Percentiles rank a stretch among this genome's conserved stretches.
phyloP scores from a whole-genome alignment of 2,797 vertebrate genomes.

The Valencia hispanica region DNA sequence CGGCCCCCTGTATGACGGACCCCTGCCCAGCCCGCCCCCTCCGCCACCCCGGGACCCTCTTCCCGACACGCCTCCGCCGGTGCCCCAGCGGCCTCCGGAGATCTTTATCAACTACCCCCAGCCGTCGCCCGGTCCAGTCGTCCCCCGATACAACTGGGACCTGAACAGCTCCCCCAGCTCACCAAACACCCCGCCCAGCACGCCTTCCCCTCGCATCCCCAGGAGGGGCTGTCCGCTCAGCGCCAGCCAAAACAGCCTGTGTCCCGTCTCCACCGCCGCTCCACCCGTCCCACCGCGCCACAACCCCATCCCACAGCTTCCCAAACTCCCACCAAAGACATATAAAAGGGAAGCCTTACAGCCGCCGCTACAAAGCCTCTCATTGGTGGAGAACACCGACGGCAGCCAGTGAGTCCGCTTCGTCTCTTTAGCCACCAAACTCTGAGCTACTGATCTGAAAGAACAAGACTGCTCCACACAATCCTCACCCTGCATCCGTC shows the following conservation, averaged over 20 bases:
- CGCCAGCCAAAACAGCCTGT: conserved; percentile 86
- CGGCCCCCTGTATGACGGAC: conserved; percentile 81
- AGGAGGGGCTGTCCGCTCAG: conserved; percentile 85
- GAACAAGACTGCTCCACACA: conserved; percentile 43
- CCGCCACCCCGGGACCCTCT: conserved; percentile 86
- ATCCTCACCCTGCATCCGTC: conserved; percentile 37
- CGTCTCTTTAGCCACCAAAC: conserved; percentile 20
- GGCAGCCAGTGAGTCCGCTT: conserved; percentile 86
- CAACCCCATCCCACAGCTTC: conserved; percentile 90
- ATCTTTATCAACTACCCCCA: conserved; percentile 97
- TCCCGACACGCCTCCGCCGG: conserved; percentile 89
- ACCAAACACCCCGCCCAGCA: conserved; percentile 83
- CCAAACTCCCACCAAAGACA: conserved; percentile 99
- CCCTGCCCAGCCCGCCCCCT: conserved; percentile 89
- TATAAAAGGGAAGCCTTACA: conserved; percentile 94
- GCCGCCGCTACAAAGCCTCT: conserved; percentile 86
- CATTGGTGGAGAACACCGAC: conserved; percentile 91
- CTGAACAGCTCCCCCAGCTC: conserved; percentile 89
- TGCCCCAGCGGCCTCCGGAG: conserved; percentile 91
- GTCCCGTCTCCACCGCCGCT: conserved; percentile 75
- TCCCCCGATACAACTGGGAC: conserved; percentile 88
- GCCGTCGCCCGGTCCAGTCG: conserved; percentile 82
- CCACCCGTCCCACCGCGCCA: conserved; percentile 93
- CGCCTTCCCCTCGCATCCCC: conserved; percentile 86
- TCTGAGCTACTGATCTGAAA: conserved; percentile 71